Conservation (phyloP, 2,113 vertebrate species). For the Pterocles gutturalis region DNA sequence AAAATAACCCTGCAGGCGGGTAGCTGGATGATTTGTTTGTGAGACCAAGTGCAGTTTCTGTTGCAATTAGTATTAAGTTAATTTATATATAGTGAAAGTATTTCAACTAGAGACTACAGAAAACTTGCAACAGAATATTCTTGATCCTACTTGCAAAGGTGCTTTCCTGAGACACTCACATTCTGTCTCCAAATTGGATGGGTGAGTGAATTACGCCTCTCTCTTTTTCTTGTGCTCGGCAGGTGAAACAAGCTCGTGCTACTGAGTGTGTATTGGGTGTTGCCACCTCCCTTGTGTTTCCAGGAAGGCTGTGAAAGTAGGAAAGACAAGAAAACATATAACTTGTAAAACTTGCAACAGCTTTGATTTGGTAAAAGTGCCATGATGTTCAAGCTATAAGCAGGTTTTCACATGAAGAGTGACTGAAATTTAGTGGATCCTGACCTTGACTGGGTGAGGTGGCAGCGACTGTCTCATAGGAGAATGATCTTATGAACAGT, state of each 20-base stretch:
- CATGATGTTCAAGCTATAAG: neutral
- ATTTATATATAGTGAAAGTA: neutral
- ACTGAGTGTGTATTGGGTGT: neutral
- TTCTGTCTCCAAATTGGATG: neutral
- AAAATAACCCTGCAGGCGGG: neutral
- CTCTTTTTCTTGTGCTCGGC: neutral
- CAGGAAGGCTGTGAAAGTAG: neutral
- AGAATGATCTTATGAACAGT: neutral
- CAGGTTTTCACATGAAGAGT: neutral
- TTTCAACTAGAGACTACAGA: neutral
- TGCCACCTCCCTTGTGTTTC: neutral
- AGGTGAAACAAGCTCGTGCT: neutral
- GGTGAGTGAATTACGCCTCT: neutral
- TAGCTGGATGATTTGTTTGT: neutral
- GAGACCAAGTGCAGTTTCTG: neutral
- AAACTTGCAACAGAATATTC: neutral
- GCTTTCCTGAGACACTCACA: neutral
- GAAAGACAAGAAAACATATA: neutral
- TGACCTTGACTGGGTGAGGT: neutral
- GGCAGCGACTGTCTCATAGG: neutral
- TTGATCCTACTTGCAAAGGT: neutral
- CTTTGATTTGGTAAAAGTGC: neutral
- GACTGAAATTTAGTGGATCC: neutral
- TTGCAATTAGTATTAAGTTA: neutral
- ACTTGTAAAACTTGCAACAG: neutral